These are phyloP conservation scores for Bufo gargarizans DNA, from an alignment of 2,113 vertebrate genomes.

Conservation along the genomic window DNA sequence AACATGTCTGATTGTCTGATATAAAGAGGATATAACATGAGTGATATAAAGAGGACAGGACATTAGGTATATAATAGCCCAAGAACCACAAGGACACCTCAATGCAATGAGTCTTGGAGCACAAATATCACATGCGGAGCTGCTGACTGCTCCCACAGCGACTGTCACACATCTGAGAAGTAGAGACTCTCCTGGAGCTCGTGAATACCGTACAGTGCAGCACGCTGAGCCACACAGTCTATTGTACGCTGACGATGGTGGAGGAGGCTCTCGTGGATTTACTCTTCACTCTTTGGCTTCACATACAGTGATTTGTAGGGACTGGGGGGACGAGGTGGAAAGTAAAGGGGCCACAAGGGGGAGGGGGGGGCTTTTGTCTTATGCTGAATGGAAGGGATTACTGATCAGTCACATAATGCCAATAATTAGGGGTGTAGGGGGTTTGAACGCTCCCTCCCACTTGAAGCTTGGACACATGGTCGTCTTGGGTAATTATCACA, in stretches of 20 bases:
- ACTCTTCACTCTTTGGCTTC: too few relatives aligned
- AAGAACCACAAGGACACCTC: too few relatives aligned
- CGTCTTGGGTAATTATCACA: not conserved
- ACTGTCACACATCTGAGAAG: too few relatives aligned
- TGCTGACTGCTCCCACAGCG: too few relatives aligned
- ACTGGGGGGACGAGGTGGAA: not conserved
- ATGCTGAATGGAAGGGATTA: not conserved
- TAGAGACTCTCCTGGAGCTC: too few relatives aligned
- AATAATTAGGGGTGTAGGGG: not conserved
- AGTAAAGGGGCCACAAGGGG: not conserved
- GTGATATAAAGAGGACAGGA: not conserved
- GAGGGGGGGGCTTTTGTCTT: not conserved
- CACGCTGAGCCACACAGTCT: not conserved
- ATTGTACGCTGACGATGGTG: not conserved
- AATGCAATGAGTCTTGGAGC: too few relatives aligned
- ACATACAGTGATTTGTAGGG: too few relatives aligned
- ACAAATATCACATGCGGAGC: too few relatives aligned
- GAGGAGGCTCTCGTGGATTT: not conserved
- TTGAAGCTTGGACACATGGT: too few relatives aligned
- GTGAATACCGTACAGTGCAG: too few relatives aligned
- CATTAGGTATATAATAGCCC: not conserved
- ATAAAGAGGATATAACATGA: not conserved
- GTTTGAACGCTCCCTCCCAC: not conserved
- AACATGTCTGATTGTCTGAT: not conserved
- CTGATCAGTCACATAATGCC: conserved; percentile 14